Evolutionary conservation across 2,888 invertebrate species (phyloP).

Genomic region (Leptura quadrifasciata): DNA sequence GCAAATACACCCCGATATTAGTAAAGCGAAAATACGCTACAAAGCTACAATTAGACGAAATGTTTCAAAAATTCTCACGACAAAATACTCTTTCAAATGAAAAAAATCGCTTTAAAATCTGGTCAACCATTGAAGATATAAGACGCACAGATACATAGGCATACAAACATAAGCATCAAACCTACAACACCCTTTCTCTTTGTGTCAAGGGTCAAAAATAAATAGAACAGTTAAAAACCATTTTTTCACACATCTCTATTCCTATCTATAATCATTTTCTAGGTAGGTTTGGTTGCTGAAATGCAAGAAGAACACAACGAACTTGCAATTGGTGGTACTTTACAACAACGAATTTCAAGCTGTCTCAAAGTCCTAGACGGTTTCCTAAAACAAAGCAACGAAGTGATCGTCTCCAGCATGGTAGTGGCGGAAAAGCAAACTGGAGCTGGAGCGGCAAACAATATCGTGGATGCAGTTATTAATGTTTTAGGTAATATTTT

Average conservation of each 20-base stretch:
- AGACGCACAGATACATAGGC: too few species aligned
- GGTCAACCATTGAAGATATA: too few species aligned
- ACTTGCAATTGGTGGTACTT: slow-evolving; percentile 77
- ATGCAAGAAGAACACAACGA: slow-evolving; percentile 72
- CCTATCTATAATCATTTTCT: slow-evolving; percentile 65
- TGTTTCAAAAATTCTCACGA: too few species aligned
- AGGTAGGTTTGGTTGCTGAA: slow-evolving; percentile 81
- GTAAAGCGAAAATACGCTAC: too few species aligned
- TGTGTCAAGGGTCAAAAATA: too few species aligned
- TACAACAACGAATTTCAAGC: slow-evolving; percentile 81
- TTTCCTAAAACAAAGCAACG: slow-evolving; percentile 80
- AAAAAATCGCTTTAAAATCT: too few species aligned
- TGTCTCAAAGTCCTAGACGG: slow-evolving; percentile 80
- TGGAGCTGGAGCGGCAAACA: slow-evolving; percentile 78
- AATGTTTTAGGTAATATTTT: slow-evolving; percentile 76
- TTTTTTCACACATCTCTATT: neutral
- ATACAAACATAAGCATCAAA: too few species aligned
- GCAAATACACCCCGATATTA: too few species aligned
- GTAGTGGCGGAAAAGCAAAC: slow-evolving; percentile 90
- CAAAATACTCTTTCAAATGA: too few species aligned
- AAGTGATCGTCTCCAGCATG: slow-evolving; percentile 85
- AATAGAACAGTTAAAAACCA: too few species aligned
- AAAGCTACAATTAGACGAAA: too few species aligned
- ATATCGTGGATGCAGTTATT: slow-evolving; percentile 82
- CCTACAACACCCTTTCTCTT: too few species aligned